Evolutionary conservation across 2,888 invertebrate species (phyloP), one percentile per base, ranked within the genome.

Genomic region (Pandemis heparana): DNA sequence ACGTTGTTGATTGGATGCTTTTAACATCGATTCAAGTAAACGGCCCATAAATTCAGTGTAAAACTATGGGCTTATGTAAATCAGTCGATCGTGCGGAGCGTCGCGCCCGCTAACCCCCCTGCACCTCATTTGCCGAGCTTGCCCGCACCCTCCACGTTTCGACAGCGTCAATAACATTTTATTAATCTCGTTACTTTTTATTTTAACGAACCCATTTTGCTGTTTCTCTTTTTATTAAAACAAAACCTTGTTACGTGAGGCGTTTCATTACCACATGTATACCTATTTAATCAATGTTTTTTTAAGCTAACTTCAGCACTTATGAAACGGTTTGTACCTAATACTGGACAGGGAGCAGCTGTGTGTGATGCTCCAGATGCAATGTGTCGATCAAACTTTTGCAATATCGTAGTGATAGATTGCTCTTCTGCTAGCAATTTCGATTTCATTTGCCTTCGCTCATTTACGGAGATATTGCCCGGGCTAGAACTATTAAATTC

Each of bases 131-230:
- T 63, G 56, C 63, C 70, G 14, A 14, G 67, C 67, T 59, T 63
- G 59, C 68, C 63, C 48, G 73, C 64, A 43, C 74, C 71, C 66
- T 63, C 69, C 64, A 14, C 60, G 60, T 60, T 69, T 64, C 69
- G 64, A 70, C 74, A 74, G 60, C 69, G 32, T 32, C 74, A 74
- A 74, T 74, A 74, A 74, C 69, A 70, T 74, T 74, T 74, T 74
- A 74, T 74, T 74, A 65, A 74, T 65, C 68, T 65, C 74, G 74
- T 74, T 74, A 70, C 74, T 70, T 74, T 74, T 74, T 74, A 74
- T 74, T 74, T 74, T 74, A 70, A 69, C 69, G 74, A 70, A 61
- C 64, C 51, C 60, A 70, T 74, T 65, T 70, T 61, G 68, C 69
- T 74, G 69, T 70, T 69, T 69, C 69, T 59, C 43, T 74, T 69